A percentile compares a stretch with the other conserved stretches of the same genome.
These are phyloP conservation scores for Myanophis thanlyinensis DNA, from an alignment of 2,113 vertebrate genomes.

Conservation along the genomic window DNA sequence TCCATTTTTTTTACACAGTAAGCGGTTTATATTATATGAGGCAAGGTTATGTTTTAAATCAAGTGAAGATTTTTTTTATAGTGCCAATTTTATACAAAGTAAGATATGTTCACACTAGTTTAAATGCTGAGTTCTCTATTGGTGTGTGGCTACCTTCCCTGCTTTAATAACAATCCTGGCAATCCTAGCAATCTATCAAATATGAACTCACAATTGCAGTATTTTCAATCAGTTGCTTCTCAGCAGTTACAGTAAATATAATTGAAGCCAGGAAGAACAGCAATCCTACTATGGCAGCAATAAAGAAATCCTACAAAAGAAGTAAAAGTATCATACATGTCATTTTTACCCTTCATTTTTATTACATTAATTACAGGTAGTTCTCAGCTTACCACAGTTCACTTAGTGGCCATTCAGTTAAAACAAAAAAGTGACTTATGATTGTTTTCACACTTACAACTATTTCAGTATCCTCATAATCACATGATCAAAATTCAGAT, in stretches of 20 bases:
- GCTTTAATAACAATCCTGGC: neutral
- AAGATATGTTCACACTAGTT: neutral
- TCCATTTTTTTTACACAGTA: neutral
- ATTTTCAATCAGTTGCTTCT: neutral
- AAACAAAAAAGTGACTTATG: neutral
- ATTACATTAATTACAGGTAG: neutral
- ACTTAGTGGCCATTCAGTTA: neutral
- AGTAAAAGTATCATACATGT: neutral
- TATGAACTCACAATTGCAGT: neutral
- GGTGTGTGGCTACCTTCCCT: neutral
- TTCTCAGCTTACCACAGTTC: neutral
- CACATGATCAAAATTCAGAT: neutral
- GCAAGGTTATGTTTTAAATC: neutral
- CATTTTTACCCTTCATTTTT: neutral
- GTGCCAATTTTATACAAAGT: neutral
- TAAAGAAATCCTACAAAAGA: conserved; percentile 75
- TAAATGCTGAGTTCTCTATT: neutral
- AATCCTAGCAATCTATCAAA: neutral
- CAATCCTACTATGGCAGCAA: conserved; percentile 29
- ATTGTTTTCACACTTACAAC: neutral
- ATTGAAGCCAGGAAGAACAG: neutral
- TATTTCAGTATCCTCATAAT: neutral
- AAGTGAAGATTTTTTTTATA: neutral
- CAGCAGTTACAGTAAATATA: neutral
- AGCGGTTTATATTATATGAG: neutral